Percentiles rank a stretch among this genome's conserved stretches.
These are phyloP conservation scores for Morpho achilles DNA, from an alignment of 2,888 invertebrate species.

Conservation along the genomic window DNA sequence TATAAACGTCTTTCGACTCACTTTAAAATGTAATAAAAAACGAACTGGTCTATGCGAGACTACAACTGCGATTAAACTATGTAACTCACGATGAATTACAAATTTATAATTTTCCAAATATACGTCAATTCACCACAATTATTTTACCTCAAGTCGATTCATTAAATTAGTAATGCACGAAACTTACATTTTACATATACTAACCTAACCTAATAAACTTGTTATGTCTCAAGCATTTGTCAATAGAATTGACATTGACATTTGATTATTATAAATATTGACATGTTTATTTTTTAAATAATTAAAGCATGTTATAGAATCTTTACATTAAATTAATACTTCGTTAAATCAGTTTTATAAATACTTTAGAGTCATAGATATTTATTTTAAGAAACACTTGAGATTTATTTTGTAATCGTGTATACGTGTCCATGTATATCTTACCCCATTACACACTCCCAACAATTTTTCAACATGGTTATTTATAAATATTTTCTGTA, in stretches of 20 bases:
- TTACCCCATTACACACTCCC: constrained; percentile 66
- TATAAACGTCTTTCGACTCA: neutral
- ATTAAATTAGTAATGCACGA: neutral
- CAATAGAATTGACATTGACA: constrained; percentile 31
- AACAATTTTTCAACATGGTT: constrained; percentile 69
- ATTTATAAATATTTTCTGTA: constrained; percentile 23
- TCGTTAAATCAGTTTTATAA: too few species aligned
- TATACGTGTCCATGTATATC: constrained; percentile 27
- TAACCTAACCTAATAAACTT: constrained; percentile 6
- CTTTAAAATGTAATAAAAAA: neutral
- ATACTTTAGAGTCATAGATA: too few species aligned
- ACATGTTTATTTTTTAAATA: too few species aligned
- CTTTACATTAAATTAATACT: too few species aligned
- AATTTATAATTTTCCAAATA: neutral
- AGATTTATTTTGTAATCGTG: too few species aligned
- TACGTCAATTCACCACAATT: constrained; percentile 5
- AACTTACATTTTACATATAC: constrained; percentile 1
- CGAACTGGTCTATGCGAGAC: neutral
- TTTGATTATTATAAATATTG: constrained; percentile 15
- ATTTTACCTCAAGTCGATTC: constrained; percentile 3
- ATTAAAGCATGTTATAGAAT: too few species aligned
- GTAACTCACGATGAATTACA: neutral
- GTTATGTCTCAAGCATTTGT: constrained; percentile 10
- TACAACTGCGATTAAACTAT: neutral
- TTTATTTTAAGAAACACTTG: too few species aligned